A percentile compares a stretch with the other conserved stretches of the same genome.
Conservation (phyloP, 2,888 invertebrate species). For the Tinea semifulvella region DNA sequence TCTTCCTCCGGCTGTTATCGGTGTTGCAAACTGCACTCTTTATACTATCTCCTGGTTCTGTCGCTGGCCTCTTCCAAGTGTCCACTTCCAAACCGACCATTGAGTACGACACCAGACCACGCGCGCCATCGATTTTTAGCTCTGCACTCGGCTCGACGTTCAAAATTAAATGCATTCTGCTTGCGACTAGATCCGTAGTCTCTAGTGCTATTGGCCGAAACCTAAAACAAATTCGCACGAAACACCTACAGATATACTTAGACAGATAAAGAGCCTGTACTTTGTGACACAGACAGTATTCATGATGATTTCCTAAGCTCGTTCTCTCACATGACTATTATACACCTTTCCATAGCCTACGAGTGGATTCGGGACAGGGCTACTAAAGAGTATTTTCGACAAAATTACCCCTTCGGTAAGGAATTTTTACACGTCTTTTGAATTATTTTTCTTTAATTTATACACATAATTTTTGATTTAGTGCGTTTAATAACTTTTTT, state of each 20-base stretch:
- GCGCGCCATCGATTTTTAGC: constrained; percentile 55
- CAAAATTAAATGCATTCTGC: constrained; percentile 63
- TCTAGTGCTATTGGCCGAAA: constrained; percentile 65
- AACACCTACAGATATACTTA: constrained; percentile 57
- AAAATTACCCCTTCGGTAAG: constrained; percentile 70
- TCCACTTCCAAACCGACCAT: constrained; percentile 51
- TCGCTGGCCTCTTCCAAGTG: constrained; percentile 59
- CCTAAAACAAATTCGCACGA: constrained; percentile 52
- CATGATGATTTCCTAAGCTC: constrained; percentile 52
- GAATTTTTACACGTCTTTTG: constrained; percentile 65
- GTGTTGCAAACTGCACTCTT: constrained; percentile 68
- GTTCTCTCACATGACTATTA: constrained; percentile 64
- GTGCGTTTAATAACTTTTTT: constrained; percentile 38
- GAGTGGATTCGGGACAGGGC: constrained; percentile 68
- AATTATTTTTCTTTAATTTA: constrained; percentile 45
- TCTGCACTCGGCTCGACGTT: constrained; percentile 63
- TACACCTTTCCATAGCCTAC: constrained; percentile 67
- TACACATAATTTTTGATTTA: constrained; percentile 37
- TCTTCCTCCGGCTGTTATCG: constrained; percentile 47
- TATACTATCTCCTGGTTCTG: constrained; percentile 63
- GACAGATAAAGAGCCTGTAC: constrained; percentile 64
- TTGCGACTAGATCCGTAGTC: constrained; percentile 65
- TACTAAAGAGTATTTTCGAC: constrained; percentile 70
- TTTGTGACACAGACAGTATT: constrained; percentile 63
- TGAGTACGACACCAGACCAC: constrained; percentile 46